Base-by-base conservation (phyloP, 2,113 vertebrate genomes). In the Rhabdomys dilectus region DNA sequence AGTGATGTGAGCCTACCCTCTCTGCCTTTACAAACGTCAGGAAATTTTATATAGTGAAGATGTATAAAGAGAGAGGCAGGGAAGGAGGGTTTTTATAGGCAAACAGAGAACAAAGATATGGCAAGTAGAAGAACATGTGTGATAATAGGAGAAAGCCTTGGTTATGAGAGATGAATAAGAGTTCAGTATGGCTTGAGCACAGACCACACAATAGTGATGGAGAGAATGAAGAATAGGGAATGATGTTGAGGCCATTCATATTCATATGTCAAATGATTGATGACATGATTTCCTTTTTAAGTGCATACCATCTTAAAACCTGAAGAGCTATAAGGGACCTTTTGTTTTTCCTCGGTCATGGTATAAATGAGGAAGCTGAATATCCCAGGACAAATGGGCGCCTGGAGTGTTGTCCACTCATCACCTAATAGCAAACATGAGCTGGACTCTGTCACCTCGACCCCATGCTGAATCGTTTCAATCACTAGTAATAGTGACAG, bases 221-320 rank as follows among this genome's bases (percentile, higher is more conserved):
- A 39, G 36, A 17, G 42, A 75, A 45, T 88, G 58, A 31, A 81
- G 13, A 26, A 34, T 36, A 24, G 13, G 24, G 8, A 34, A 21
- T 24, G 26, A 48, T 29, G 15, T n/a, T 26, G 15, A 36, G 11
- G 4, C 1, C 1, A 19, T n/a, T n/a, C n/a, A n/a, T n/a, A n/a
- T n/a, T n/a, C n/a, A 8, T 31, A 80, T 26, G 6, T 78, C 53
- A 45, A 80, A 78, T 48, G 22, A 53, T 62, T 88, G 85, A 56
- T 60, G 26, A 68, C 12, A 24, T 4, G 7, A 42, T 75, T 42
- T 42, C n/a, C 8, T 31, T 53, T 36, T 84, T 75, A 81, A 75
- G 73, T 62, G 70, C 12, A 45, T 16, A 34, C 7, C 4, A 3
- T 73, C 80, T 89, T 68, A 31, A 39, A 73, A 11, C n/a, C 31